Evolutionary conservation across 2,797 vertebrate species (phyloP), one percentile per base, ranked within the genome.

Genomic region (Microtus agrestis): DNA sequence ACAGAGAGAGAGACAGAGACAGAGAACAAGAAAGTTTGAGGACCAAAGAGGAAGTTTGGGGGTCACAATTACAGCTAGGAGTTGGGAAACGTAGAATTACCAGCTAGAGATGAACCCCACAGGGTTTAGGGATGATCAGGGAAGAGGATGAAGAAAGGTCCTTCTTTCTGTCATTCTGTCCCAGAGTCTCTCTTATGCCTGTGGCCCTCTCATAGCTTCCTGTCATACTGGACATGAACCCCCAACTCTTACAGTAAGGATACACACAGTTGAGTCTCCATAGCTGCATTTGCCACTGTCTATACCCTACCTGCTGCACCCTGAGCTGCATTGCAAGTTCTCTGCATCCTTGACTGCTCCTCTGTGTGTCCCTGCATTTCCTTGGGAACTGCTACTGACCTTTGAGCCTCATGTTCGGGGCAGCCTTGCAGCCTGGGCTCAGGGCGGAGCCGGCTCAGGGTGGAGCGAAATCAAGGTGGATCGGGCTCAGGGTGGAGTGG

Each of bases 291-390:
- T 14, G 0, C 54, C 34, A 27, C 61, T 2, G 0, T n/a, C 12
- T 10, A 1, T 2, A 8, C 15, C 23, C 11, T 9, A 23, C 48
- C 4, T 0, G 6, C 71, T 0, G 1, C 8, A 5, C 23, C 4
- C 34, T 3, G 4, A 19, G 27, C 19, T 1, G 14, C 40, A 67
- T 14, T 5, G 40, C 10, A 13, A 15, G 51, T 25, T 65, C 14
- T 51, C 4, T 19, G 2, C 17, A 0, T 19, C 37, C 43, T 63
- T 7, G 1, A 0, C 23, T 1, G 12, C 25, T 51, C 63, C 37
- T 51, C 14, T 63, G 8, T 37, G 12, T 1, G 29, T 56, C 31
- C 46, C 29, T 15, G 17, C 73, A 34, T 71, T 71, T 51, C 34
- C 27, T 43, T 25, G n/a, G 79, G 21, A 65, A 1, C 17, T 12